Evolutionary conservation across 1,140 invertebrate genomes (phyloP), one percentile per base, ranked within the genome.

Genomic region (Bombus picipes): DNA sequence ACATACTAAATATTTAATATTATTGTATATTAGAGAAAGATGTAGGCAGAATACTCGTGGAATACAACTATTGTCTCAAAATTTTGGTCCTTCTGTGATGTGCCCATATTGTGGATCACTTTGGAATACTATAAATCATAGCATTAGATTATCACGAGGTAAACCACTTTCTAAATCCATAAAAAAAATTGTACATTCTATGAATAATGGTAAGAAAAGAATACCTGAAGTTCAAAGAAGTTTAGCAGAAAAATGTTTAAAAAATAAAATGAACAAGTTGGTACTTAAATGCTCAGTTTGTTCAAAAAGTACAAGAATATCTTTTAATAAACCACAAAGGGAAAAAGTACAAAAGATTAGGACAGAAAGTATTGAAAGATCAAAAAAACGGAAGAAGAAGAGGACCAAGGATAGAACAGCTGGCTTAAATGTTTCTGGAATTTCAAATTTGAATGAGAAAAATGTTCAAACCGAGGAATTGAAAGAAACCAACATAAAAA

Each of bases 101-200:
- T 95, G 94, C 83, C 83, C 83, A n/a, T 80, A 93, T 85, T 95
- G 94, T 76, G 94, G 94, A 71, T 87, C 91, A 39, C 83, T 94
- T 47, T 95, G 94, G 94, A 88, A 43, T 18, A 90, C 91, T 37
- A 80, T 87, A 43, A 84, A 92, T 86, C 73, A 88, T 79, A 91
- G 83, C 75, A 85, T 92, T 70, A 91, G 92, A 80, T 85, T 95
- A 82, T 22, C 68, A 72, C 74, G 80, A 68, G 90, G 90, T 39
- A 94, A 84, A 90, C 65, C 47, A 80, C 28, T 70, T n/a, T 90
- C 91, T 12, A 92, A 90, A 76, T 90, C 86, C 18, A 53, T 92
- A 13, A 86, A 89, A 88, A 92, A 89, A 57, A 81, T 92, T 39
- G 68, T 93, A 18, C 71, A 70, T 3, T 34, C n/a, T 34, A 76